Base-by-base conservation (phyloP, 2,113 vertebrate genomes). In the Osmerus mordax region DNA sequence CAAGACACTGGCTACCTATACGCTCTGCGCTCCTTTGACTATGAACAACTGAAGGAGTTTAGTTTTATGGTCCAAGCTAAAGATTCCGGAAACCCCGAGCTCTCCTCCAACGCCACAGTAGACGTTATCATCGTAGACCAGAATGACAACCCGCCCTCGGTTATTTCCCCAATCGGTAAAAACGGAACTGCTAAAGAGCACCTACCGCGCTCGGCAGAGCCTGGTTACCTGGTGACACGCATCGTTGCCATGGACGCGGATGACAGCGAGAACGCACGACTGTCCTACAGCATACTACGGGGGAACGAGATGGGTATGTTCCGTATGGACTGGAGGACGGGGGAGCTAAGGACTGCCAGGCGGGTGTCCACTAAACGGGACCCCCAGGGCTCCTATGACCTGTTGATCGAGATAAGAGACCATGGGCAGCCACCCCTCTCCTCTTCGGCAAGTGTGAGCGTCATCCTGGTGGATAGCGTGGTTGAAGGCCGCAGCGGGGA, bases 281-380 rank as follows among this genome's bases (percentile, higher is more conserved):
- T 99, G 73, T 98, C 97, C 41, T 99, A 97, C 84, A 97, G 96
- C 88, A 94, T 99, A 61, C 91, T 94, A 75, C 90, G 95, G 18
- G 97, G 97, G 70, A 99, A 99, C 67, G 97, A 99, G 70, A 93
- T 96, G 89, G 95, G 94, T 56, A 93, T 98, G 70, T 99, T 99
- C 78, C 94, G 97, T 67, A 95, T 99, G 94, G 97, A 99, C 86
- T 98, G 97, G 97, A 94, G 97, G 85, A 98, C 95, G 0, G 97
- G 97, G 3, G 97, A 99, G 87, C 91, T 99, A 51, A 94, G 96
- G 83, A 99, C 96, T 0, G 95, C 95, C 0, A 92, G 97, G 65
- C 89, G 94, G 74, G 92, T 99, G 70, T 94, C 96, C 1, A 90
- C 91, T 76, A 95, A 96, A 86, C 91, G 96, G 67, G 97, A 97